Evolutionary conservation across 2,797 vertebrate genomes (phyloP), one percentile per base, ranked within the genome.

Genomic region (Calcarius lapponicus): DNA sequence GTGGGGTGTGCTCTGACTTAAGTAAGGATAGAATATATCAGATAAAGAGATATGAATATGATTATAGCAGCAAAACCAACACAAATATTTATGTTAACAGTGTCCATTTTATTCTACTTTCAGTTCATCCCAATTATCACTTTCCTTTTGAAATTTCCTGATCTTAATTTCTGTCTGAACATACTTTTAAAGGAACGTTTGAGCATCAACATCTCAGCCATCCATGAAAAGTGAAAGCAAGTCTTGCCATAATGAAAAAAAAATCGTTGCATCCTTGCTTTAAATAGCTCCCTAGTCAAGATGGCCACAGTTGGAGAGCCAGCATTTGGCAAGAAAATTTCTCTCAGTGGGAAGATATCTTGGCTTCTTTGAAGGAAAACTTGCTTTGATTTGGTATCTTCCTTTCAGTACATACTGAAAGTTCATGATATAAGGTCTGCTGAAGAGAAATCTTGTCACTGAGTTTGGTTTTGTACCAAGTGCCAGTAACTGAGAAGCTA

Each of bases 251-350:
- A 79, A 87, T 48, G 61, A 83, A 93, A 92, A 91, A 56, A 70
- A 92, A 72, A 83, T 74, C 65, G 73, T 53, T 91, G 85, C 87
- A 91, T 91, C 65, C 50, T 86, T 90, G 69, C 90, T 92, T 93
- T 93, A 94, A 95, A 96, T 93, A 96, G 93, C 79, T 92, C 50
- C 80, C 82, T 78, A 91, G 85, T 92, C 94, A 95, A 94, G 94
- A 93, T 93, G 93, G 91, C 95, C 82, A 89, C 92, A 93, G 95
- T 94, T 96, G 95, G 88, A 93, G 42, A 95, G 94, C 86, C 90
- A 93, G 80, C 78, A 91, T 93, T 96, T 96, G 93, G 93, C 94
- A 96, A 94, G 88, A 94, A 94, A 85, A 85, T 42, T 76, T 86
- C n/a, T 86, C 94, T 95, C 84, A 92, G 86, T 95, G 86, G 88